Base-by-base conservation (phyloP, 2,888 invertebrate species). In the Ischnus inquisitorius region DNA sequence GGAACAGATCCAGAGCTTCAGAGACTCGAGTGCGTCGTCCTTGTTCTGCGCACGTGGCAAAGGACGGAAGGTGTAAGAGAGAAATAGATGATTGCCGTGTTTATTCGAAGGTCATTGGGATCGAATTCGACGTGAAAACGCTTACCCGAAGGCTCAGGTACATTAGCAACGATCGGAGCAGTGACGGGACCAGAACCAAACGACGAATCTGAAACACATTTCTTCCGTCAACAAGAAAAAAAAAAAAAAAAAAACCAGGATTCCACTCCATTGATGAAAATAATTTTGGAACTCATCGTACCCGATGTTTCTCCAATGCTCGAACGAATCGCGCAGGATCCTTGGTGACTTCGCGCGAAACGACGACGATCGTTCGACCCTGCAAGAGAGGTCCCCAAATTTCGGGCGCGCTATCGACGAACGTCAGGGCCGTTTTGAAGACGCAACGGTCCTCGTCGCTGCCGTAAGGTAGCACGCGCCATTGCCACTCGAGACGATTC, bases 381-480 rank as follows among this genome's bases (percentile, higher is more conserved):
- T 96, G 96, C 16, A 98, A 94, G 62, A 98, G 92, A 0, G 98
- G 97, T 0, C 97, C 97, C 97, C 98, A 98, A 77, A 98, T 96
- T 94, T 98, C 98, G 1, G 97, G 95, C 8, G 98, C 96, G 0
- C 98, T 97, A 92, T 98, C 98, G 3, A 98, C 98, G 91, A 98
- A 98, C 0, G 98, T 98, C 19, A 98, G 94, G 0, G 98, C 97
- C 0, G 98, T 98, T 94, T 98, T 98, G 94, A 98, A 98, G 0
- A 97, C 96, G 88, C 97, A 97, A 3, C 95, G 95, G 8, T 95
- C 94, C 90, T 97, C 97, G 0, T 95, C 94, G 0, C 94, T 90
- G 0, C 95, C 94, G 93, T 96, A 98, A 0, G 98, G 98, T 91
- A 98, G 97, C 0, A 95, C 95, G 16, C 95, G 95, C 96, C 98